Conservation (phyloP, 2,797 vertebrate genomes). For the Heterohyrax brucei region DNA sequence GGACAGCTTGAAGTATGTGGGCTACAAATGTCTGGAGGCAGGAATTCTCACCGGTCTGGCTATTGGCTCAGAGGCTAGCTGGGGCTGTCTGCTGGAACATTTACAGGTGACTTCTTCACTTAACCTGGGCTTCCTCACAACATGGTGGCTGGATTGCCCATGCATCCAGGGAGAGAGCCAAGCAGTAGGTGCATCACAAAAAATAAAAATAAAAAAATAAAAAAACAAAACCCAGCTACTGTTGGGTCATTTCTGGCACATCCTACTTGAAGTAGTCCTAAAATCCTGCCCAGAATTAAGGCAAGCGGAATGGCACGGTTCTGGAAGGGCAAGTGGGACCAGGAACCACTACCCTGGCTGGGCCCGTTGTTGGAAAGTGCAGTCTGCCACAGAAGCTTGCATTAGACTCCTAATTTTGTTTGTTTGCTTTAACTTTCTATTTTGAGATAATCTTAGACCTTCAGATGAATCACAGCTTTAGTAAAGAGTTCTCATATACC, state of each 20-base stretch:
- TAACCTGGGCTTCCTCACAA: constrained; percentile 37
- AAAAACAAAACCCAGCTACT: no score
- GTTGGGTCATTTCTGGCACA: no score
- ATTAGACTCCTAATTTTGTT: constrained; percentile 7
- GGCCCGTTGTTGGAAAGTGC: constrained; percentile 3
- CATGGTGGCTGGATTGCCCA: background rate
- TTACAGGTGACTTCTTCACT: background rate
- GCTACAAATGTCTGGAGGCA: constrained; percentile 31
- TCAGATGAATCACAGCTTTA: background rate
- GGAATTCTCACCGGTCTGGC: background rate
- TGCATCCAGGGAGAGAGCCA: background rate
- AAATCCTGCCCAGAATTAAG: constrained; percentile 55
- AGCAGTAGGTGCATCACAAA: background rate
- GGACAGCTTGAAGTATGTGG: background rate
- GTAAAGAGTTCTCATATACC: background rate
- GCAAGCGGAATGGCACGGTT: constrained; percentile 12
- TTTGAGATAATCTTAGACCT: constrained; percentile 63
- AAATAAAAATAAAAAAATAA: no score
- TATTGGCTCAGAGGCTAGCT: constrained; percentile 25
- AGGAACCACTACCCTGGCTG: background rate
- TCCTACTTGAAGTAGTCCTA: background rate
- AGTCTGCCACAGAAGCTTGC: background rate
- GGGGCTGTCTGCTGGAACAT: background rate
- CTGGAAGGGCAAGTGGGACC: background rate
- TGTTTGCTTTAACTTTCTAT: constrained; percentile 52